Evolutionary conservation across 1,140 invertebrate genomes (phyloP), one percentile per base, ranked within the genome.

Genomic region (Drosophila yakuba): DNA sequence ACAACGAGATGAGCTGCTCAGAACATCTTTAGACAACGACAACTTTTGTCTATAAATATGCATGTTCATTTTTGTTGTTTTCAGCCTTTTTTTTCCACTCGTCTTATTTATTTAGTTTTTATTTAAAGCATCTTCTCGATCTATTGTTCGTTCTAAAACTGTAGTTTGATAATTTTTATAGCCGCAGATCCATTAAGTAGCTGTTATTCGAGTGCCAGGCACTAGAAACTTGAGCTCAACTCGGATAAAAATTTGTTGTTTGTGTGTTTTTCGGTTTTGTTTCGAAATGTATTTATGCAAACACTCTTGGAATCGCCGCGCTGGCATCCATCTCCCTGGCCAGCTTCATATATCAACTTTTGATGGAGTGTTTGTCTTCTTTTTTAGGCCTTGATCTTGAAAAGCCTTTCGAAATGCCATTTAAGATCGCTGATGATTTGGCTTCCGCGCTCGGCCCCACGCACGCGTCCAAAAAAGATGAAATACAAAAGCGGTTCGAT

Each of bases 331-430:
- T 66, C 75, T 45, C 63, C 62, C 8, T 12, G 28, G 52, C 61
- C 82, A 77, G 82, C 82, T 85, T 74, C 82, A 88, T 86, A 80
- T 86, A 81, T 81, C 74, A 86, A 57, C 74, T 81, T 79, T 62
- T 73, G 50, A 25, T 48, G 17, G 36, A 71, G 67, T 71, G 67
- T 57, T 71, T 57, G 60, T 51, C 44, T 66, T 77, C 44, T 58
- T 59, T 61, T 50, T 47, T 43, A 55, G 83, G 84, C 83, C 84
- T 89, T 89, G 84, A 89, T 89, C 84, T 89, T 89, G 84, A 89
- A 88, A 89, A 90, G 84, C 80, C 84, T 88, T 88, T 88, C 83
- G 83, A 88, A 88, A 88, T 88, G 67, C 83, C 76, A 71, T 55
- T 71, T 48, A 71, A 57, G 35, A 45, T 10, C 43, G 51, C 64